Evolutionary conservation across 2,797 vertebrate species (phyloP).

Genomic region (Molothrus aeneus): DNA sequence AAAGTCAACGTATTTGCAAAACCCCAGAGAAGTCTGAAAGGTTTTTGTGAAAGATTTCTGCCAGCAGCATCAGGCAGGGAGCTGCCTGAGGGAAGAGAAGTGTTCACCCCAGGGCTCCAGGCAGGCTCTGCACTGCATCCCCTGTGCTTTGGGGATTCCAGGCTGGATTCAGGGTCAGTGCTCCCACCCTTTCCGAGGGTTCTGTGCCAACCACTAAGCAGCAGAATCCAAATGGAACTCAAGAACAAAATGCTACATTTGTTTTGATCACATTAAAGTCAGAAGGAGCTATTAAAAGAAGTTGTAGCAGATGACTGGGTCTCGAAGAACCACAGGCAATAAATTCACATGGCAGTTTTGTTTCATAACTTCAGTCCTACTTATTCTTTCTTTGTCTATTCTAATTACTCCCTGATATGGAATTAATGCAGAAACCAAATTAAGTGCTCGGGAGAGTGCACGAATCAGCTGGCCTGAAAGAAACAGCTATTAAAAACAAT

Average conservation of each 20-base stretch:
- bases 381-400: constrained; percentile 37
- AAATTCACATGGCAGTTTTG: constrained; percentile 44
- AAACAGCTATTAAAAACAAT: background rate
- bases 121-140: background rate
- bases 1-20: background rate
- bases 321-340: constrained; percentile 33
- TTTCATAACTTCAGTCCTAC: constrained; percentile 57
- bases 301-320: constrained; percentile 49
- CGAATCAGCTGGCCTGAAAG: background rate
- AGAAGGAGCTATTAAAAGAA: constrained; percentile 59
- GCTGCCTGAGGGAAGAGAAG: background rate
- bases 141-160: fast-evolving
- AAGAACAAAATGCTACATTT: constrained; percentile 14
- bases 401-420: constrained; percentile 19
- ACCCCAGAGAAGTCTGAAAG: background rate
- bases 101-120: fast-evolving
- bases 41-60: background rate
- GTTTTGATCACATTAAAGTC: constrained; percentile 41
- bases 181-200: background rate
- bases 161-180: background rate
- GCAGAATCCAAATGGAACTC: background rate
- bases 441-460: background rate
- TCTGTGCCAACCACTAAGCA: background rate
- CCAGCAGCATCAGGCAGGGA: background rate
- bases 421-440: constrained; percentile 35